These are phyloP conservation scores for Xestia c-nigrum DNA, from an alignment of 2,888 invertebrate species.

Conservation along the genomic window DNA sequence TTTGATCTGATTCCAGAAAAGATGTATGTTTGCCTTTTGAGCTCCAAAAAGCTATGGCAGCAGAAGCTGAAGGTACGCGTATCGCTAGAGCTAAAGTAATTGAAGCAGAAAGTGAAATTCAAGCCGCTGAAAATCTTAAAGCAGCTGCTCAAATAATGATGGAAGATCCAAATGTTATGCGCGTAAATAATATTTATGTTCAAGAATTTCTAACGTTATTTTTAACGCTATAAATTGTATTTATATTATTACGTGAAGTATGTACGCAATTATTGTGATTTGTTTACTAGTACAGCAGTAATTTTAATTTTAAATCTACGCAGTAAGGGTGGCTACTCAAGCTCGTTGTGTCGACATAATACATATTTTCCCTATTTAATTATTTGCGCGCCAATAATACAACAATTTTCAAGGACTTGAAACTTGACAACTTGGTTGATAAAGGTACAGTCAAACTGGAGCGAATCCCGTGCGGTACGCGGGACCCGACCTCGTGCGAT, in stretches of 20 bases:
- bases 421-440: no score
- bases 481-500: no score
- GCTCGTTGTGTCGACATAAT: no score
- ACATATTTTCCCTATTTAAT: neutral
- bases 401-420: neutral
- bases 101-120: slow-evolving; percentile 81
- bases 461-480: no score
- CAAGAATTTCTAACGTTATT: slow-evolving; percentile 51
- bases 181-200: slow-evolving; percentile 71
- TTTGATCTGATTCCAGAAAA: slow-evolving; percentile 71
- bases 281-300: neutral
- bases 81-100: slow-evolving; percentile 80
- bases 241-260: no score
- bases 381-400: neutral
- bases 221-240: neutral
- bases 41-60: slow-evolving; percentile 82
- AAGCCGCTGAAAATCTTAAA: slow-evolving; percentile 77
- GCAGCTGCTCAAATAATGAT: slow-evolving; percentile 76
- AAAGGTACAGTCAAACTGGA: no score
- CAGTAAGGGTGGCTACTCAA: no score
- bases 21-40: slow-evolving; percentile 77
- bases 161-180: slow-evolving; percentile 77
- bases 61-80: slow-evolving; percentile 81
- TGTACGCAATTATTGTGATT: neutral
- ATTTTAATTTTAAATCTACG: no score